Evolutionary conservation across 2,888 invertebrate species (phyloP).

Genomic region (Lasioglossum villosulum): DNA sequence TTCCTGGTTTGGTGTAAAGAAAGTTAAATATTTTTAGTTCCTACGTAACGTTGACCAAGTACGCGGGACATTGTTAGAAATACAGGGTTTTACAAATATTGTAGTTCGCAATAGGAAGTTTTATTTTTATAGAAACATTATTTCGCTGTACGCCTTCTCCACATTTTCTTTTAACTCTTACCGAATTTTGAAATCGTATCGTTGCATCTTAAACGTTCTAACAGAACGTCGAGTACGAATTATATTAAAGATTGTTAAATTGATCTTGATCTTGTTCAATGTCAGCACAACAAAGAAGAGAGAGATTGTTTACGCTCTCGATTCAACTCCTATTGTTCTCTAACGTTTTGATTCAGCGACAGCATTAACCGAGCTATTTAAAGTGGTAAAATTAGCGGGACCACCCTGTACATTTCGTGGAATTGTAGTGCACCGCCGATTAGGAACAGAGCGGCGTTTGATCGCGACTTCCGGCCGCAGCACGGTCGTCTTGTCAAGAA

Average conservation of each 20-base stretch:
- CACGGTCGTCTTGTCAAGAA: conserved; percentile 1
- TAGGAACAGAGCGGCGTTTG: neutral
- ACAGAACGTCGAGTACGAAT: neutral
- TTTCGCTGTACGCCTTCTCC: neutral
- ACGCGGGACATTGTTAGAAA: neutral
- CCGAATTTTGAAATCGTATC: too few relatives aligned
- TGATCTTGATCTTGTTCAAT: neutral
- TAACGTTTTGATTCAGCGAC: neutral
- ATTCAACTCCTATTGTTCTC: too few relatives aligned
- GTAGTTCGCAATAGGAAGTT: neutral
- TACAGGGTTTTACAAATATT: neutral
- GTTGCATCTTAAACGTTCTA: too few relatives aligned
- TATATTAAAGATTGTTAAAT: neutral
- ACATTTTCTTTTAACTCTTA: too few relatives aligned
- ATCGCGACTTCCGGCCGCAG: neutral
- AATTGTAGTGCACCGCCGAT: neutral
- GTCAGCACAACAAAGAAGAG: too few relatives aligned
- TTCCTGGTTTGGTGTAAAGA: neutral
- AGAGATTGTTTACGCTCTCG: too few relatives aligned
- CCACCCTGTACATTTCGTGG: neutral
- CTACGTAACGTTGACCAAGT: neutral
- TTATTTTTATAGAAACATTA: neutral
- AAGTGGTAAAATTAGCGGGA: neutral
- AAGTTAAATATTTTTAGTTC: neutral
- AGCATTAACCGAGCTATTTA: neutral